A percentile compares a stretch with the other conserved stretches of the same genome.
phyloP scores from a whole-genome alignment of 1,140 invertebrate genomes.

The Saccostrea echinata region DNA sequence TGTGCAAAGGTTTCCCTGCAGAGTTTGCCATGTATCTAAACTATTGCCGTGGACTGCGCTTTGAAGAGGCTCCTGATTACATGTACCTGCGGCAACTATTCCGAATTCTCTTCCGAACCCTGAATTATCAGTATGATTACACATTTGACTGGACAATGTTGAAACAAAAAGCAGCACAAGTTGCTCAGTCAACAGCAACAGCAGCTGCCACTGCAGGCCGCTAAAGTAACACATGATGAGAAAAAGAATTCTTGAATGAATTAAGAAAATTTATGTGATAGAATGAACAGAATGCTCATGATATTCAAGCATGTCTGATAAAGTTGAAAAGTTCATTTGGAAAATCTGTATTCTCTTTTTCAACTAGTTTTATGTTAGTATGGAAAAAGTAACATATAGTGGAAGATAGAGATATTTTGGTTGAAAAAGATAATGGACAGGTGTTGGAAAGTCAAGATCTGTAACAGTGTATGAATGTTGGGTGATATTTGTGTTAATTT shows the following conservation, averaged over 20 bases:
- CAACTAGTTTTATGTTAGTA: background rate
- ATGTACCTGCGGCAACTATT: constrained; percentile 99
- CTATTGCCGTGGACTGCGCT: constrained; percentile 95
- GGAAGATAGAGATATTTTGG: background rate
- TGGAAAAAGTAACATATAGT: background rate
- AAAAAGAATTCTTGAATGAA: background rate
- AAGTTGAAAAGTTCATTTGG: background rate
- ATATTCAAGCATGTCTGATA: constrained; percentile 17
- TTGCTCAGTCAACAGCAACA: constrained; percentile 67
- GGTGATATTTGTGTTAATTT: background rate
- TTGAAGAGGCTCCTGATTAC: constrained; percentile 98
- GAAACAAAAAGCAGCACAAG: constrained; percentile 89
- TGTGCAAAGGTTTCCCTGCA: constrained; percentile 96
- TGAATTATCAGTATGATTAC: constrained; percentile 99
- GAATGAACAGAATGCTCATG: constrained; percentile 24
- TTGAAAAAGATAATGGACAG: background rate
- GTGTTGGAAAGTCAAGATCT: constrained; percentile 20
- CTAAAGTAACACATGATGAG: constrained; percentile 42
- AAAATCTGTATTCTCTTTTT: constrained; percentile 10
- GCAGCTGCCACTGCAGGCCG: constrained; percentile 68
- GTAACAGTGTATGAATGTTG: constrained; percentile 22
- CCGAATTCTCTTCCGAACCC: constrained; percentile 98
- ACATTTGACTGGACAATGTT: constrained; percentile 99
- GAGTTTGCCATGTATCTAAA: constrained; percentile 99
- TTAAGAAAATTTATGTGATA: constrained; percentile 21